Percentiles rank a stretch among this genome's conserved stretches.
phyloP scores from a whole-genome alignment of 2,888 invertebrate genomes.

The Camptogramma bilineatum region DNA sequence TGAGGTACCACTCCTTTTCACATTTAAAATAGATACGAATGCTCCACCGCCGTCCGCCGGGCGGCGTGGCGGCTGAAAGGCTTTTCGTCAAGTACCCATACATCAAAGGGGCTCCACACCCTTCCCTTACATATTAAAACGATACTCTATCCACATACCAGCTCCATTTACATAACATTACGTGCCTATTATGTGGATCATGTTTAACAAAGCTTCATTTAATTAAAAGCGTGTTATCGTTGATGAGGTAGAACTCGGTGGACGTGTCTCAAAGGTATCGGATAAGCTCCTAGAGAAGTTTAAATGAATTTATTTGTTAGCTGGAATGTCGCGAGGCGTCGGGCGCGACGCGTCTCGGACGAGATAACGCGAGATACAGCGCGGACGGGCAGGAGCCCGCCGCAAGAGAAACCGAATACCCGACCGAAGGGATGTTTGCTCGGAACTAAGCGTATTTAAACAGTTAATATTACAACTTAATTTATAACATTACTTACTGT shows the following conservation, averaged over 20 bases:
- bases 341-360: conserved; percentile 49
- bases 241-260: conserved; percentile 17
- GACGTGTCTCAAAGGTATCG: conserved; percentile 40
- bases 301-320: conserved; percentile 55
- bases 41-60: conserved; percentile 40
- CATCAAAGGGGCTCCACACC: conserved; percentile 57
- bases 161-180: conserved; percentile 38
- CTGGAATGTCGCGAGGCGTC: conserved; percentile 61
- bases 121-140: conserved; percentile 48
- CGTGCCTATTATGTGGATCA: conserved; percentile 37
- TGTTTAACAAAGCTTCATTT: conserved; percentile 47
- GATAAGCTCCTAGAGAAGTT: conserved; percentile 47
- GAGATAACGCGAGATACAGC: conserved; percentile 66
- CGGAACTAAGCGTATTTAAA: conserved; percentile 63
- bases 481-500: conserved; percentile 56
- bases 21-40: conserved; percentile 48
- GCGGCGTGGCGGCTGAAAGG: conserved; percentile 48
- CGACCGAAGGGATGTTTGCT: conserved; percentile 60
- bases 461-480: conserved; percentile 58
- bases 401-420: conserved; percentile 56
- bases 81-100: conserved; percentile 53
- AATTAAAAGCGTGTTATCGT: conserved; percentile 50
- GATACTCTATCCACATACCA: conserved; percentile 37
- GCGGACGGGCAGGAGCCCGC: conserved; percentile 56
- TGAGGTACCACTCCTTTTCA: conserved; percentile 43